Percentiles rank a stretch among this genome's conserved stretches.
Evolutionary conservation across 2,888 invertebrate genomes (phyloP).

Genomic region (Nezara viridula): DNA sequence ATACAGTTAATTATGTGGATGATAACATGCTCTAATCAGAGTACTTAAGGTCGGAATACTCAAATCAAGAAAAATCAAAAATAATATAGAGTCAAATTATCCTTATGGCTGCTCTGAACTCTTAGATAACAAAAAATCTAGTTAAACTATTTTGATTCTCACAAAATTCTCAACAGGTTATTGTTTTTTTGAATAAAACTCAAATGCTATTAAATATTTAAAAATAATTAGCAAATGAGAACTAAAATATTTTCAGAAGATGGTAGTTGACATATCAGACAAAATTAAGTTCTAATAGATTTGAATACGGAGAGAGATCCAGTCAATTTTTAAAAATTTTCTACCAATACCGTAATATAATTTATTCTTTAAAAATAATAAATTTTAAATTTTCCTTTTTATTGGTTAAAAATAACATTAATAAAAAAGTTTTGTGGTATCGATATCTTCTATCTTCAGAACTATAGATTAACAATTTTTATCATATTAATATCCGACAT

Average conservation of each 20-base stretch:
- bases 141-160: background rate
- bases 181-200: background rate
- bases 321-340: background rate
- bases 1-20: too few species aligned
- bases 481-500: too few species aligned
- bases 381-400: too few species aligned
- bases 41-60: background rate
- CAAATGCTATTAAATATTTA: background rate
- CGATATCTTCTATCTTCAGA: too few species aligned
- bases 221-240: background rate
- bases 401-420: too few species aligned
- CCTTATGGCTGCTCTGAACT: background rate
- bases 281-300: background rate
- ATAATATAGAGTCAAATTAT: background rate
- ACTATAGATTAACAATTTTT: too few species aligned
- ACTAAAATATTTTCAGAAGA: background rate
- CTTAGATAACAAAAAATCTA: background rate
- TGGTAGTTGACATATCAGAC: slow-evolving; percentile 13
- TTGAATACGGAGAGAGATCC: background rate
- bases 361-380: background rate
- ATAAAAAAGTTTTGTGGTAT: too few species aligned
- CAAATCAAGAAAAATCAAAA: background rate
- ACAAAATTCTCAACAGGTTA: background rate
- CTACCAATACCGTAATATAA: background rate
- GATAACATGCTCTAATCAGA: background rate